Conservation (phyloP, 2,888 invertebrate genomes). For the Schizotus pectinicornis region DNA sequence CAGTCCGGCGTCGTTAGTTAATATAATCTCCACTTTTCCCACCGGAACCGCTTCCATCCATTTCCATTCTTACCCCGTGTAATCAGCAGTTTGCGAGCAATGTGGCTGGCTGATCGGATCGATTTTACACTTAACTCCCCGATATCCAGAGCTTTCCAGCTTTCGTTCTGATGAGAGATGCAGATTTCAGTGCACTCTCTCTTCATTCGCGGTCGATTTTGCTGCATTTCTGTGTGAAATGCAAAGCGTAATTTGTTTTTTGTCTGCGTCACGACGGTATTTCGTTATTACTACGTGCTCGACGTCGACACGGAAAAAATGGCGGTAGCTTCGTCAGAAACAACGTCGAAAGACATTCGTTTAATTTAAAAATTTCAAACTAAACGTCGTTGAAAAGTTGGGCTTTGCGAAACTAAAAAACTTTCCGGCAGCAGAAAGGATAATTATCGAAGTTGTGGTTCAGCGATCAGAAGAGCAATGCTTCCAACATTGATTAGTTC, state of each 20-base stretch:
- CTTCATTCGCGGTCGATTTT: too few relatives aligned
- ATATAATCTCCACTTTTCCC: constrained; percentile 40
- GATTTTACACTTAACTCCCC: constrained; percentile 47
- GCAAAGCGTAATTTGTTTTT: too few relatives aligned
- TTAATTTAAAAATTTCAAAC: constrained; percentile 14
- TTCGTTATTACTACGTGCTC: too few relatives aligned
- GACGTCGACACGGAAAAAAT: too few relatives aligned
- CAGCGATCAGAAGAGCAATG: constrained; percentile 46
- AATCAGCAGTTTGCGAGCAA: constrained; percentile 49
- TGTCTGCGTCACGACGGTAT: too few relatives aligned
- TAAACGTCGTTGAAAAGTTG: constrained; percentile 3
- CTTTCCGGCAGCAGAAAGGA: constrained; percentile 39
- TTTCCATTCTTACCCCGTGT: constrained; percentile 32
- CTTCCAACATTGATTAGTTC: constrained; percentile 53
- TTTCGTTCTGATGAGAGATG: neutral
- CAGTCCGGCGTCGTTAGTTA: constrained; percentile 43
- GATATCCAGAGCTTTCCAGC: constrained; percentile 44
- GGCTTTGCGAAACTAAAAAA: constrained; percentile 21
- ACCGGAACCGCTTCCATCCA: constrained; percentile 9
- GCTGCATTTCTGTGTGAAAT: too few relatives aligned
- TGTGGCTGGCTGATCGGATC: constrained; percentile 42
- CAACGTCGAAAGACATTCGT: constrained; percentile 1
- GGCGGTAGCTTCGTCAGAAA: constrained; percentile 16
- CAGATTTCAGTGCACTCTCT: neutral
- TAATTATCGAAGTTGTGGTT: constrained; percentile 51